Percentiles rank a stretch among this genome's conserved stretches.
phyloP scores from a whole-genome alignment of 2,113 vertebrate genomes.

The Telmatochromis sp. region DNA sequence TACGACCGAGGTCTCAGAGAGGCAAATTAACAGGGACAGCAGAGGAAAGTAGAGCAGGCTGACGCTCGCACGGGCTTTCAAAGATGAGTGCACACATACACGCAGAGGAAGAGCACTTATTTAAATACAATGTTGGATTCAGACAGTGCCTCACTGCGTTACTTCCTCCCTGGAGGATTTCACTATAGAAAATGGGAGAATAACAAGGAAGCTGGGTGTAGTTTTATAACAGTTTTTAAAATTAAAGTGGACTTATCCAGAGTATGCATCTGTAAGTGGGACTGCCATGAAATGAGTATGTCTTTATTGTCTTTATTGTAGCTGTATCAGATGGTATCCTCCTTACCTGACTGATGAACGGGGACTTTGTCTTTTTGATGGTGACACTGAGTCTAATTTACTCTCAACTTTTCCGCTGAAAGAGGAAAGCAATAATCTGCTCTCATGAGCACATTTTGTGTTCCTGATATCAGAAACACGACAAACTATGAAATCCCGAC shows the following conservation, averaged over 20 bases:
- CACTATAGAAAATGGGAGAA: background rate
- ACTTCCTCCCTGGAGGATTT: background rate
- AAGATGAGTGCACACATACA: background rate
- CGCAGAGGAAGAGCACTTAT: background rate
- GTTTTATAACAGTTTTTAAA: background rate
- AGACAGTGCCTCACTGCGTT: background rate
- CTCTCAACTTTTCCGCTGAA: background rate
- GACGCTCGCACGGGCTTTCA: background rate
- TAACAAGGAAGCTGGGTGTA: background rate
- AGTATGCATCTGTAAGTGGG: background rate
- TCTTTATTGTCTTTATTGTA: background rate
- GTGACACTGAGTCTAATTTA: background rate
- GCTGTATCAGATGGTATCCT: background rate
- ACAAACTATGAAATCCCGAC: background rate
- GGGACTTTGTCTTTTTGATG: background rate
- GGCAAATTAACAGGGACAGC: background rate
- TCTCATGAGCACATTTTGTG: rapidly evolving
- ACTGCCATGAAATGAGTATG: background rate
- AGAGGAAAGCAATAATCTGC: rapidly evolving
- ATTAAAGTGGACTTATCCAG: background rate
- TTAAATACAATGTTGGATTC: background rate
- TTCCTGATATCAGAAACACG: background rate
- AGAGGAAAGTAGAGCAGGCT: background rate
- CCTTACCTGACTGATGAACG: background rate
- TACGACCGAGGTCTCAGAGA: background rate